phyloP scores from a whole-genome alignment of 2,888 invertebrate genomes.

The Esperia sulphurella region DNA sequence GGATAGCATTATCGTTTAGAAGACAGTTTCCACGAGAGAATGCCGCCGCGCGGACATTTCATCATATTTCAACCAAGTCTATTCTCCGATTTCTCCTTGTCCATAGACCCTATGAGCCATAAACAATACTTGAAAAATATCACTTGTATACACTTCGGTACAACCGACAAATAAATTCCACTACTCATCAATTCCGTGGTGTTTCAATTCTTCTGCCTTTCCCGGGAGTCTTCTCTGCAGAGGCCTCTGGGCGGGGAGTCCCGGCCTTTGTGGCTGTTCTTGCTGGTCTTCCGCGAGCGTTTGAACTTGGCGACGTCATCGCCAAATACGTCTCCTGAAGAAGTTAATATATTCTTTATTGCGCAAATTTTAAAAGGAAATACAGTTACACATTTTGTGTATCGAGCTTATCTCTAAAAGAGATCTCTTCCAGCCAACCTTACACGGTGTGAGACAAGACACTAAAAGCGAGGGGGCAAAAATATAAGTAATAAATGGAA shows the following conservation, averaged over 20 bases:
- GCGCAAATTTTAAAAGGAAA: too few species aligned
- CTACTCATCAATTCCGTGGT: neutral
- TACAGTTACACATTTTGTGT: too few species aligned
- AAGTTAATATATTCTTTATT: too few species aligned
- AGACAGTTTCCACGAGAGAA: too few species aligned
- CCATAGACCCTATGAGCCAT: neutral
- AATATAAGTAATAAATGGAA: too few species aligned
- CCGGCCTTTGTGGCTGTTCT: slow-evolving; percentile 59
- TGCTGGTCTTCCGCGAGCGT: slow-evolving; percentile 66
- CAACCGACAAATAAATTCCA: slow-evolving; percentile 11
- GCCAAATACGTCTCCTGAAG: slow-evolving; percentile 92
- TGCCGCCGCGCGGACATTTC: too few species aligned
- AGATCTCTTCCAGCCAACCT: too few species aligned
- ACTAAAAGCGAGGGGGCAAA: too few species aligned
- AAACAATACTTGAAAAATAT: slow-evolving; percentile 19
- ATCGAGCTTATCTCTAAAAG: too few species aligned
- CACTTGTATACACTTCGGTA: slow-evolving; percentile 18
- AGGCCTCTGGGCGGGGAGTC: slow-evolving; percentile 66
- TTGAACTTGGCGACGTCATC: slow-evolving; percentile 96
- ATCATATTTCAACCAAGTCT: too few species aligned
- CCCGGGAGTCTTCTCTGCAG: slow-evolving; percentile 69
- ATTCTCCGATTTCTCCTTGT: neutral
- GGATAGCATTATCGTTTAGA: too few species aligned
- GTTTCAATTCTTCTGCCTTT: slow-evolving; percentile 60
- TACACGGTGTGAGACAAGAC: too few species aligned